Evolutionary conservation across 2,888 invertebrate genomes (phyloP).

Genomic region (Pardosa pseudoannulata): DNA sequence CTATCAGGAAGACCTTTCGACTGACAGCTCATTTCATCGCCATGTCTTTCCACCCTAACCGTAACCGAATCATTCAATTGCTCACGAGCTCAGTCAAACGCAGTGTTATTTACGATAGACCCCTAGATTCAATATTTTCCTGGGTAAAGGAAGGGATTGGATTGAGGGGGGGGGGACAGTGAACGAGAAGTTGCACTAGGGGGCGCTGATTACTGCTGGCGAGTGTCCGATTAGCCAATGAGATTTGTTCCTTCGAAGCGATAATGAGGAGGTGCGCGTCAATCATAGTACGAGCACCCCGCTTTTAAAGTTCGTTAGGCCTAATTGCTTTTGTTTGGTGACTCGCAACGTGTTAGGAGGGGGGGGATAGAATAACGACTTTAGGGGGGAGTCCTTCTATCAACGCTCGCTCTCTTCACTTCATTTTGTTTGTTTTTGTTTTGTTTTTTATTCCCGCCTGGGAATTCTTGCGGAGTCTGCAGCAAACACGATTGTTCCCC

Average conservation of each 20-base stretch:
- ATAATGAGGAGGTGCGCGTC: slow-evolving; percentile 69
- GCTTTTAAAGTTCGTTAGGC: slow-evolving; percentile 72
- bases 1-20: slow-evolving; percentile 4
- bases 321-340: slow-evolving; percentile 72
- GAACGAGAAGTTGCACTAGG: slow-evolving; percentile 4
- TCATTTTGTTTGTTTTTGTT: background rate
- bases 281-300: slow-evolving; percentile 62
- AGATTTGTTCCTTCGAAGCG: slow-evolving; percentile 69
- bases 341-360: slow-evolving; percentile 64
- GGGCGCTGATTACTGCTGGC: slow-evolving; percentile 65
- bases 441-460: background rate
- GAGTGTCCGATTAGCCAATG: slow-evolving; percentile 72
- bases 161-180: too few relatives aligned
- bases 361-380: slow-evolving; percentile 51
- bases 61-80: slow-evolving; percentile 70
- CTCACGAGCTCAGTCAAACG: slow-evolving; percentile 41
- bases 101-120: slow-evolving; percentile 63
- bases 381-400: slow-evolving; percentile 11
- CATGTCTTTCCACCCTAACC: slow-evolving; percentile 30
- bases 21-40: slow-evolving; percentile 9
- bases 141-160: too few relatives aligned
- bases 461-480: background rate
- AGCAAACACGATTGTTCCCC: slow-evolving; percentile 14
- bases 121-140: slow-evolving; percentile 20
- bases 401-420: slow-evolving; percentile 17